Conservation (phyloP, 2,888 invertebrate genomes). For the Temnothorax ravouxi region DNA sequence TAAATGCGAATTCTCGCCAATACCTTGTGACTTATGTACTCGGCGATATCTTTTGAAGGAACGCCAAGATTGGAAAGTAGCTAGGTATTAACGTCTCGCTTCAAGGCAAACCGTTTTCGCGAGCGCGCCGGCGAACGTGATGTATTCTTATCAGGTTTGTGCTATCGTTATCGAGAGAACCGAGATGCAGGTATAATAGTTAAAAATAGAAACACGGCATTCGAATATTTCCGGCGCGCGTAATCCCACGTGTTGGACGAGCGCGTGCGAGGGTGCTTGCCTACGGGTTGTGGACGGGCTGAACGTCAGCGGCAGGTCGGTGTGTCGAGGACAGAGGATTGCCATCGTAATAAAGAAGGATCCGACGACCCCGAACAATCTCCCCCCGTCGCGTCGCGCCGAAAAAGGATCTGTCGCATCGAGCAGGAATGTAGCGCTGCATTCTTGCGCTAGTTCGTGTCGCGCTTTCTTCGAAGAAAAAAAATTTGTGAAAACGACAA, state of each 20-base stretch:
- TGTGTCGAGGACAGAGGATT: conserved; percentile 60
- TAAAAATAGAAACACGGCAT: conserved; percentile 48
- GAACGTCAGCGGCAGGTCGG: conserved; percentile 48
- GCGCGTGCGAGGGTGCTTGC: conserved; percentile 51
- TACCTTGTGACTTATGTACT: background rate
- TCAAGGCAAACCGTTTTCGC: conserved; percentile 15
- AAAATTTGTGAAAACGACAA: background rate
- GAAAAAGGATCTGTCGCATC: conserved; percentile 41
- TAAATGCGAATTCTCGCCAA: background rate
- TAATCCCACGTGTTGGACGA: conserved; percentile 69
- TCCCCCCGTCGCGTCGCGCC: conserved; percentile 27
- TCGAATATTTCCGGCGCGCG: conserved; percentile 66
- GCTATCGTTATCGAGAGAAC: conserved; percentile 12
- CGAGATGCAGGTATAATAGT: conserved; percentile 34
- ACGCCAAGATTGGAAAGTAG: conserved; percentile 14
- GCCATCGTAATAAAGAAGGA: conserved; percentile 79
- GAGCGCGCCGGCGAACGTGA: background rate
- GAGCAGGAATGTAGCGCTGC: background rate
- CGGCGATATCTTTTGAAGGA: background rate
- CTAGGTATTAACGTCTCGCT: background rate
- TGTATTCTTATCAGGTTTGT: conserved; percentile 11
- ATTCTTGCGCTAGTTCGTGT: conserved; percentile 1
- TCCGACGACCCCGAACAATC: conserved; percentile 79
- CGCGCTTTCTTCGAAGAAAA: background rate
- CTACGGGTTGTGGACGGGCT: conserved; percentile 20